Percentiles rank a stretch among this genome's conserved stretches.
phyloP scores from a whole-genome alignment of 2,797 vertebrate species.

The Merluccius polli region DNA sequence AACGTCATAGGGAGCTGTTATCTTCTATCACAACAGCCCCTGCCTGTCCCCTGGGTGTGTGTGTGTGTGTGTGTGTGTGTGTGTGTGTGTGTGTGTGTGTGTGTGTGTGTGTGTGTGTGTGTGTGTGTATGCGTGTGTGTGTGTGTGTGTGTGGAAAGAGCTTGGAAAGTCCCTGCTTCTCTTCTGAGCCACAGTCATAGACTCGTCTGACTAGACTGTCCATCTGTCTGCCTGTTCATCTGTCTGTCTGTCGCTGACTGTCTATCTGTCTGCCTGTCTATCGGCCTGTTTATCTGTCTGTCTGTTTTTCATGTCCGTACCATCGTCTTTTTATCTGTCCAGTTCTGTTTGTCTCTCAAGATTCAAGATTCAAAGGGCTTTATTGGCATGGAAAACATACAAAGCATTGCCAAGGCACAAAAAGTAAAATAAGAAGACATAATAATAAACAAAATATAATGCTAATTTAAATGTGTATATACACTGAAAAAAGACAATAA shows the following conservation, averaged over 20 bases:
- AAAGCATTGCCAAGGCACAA: too few relatives aligned
- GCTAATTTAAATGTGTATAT: too few relatives aligned
- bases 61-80: slow-evolving; percentile 10
- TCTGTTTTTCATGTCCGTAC: background rate
- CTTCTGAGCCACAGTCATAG: slow-evolving; percentile 7
- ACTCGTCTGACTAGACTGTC: slow-evolving; percentile 8
- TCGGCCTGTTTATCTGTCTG: background rate
- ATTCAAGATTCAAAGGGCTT: too few relatives aligned
- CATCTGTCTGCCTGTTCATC: slow-evolving; percentile 9
- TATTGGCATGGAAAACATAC: too few relatives aligned
- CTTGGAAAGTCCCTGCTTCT: slow-evolving; percentile 59
- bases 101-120: slow-evolving; percentile 26
- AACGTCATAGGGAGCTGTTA: slow-evolving; percentile 58
- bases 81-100: slow-evolving; percentile 22
- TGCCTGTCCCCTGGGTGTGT: slow-evolving; percentile 32
- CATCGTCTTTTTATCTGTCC: background rate
- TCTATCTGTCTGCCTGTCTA: slow-evolving; percentile 5
- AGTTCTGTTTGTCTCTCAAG: too few relatives aligned
- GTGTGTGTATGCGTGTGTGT: slow-evolving; percentile 16
- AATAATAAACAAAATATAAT: too few relatives aligned
- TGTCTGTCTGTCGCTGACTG: slow-evolving; percentile 26
- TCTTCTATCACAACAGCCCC: slow-evolving; percentile 50
- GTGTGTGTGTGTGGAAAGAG: slow-evolving; percentile 11
- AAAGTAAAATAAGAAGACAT: too few relatives aligned
- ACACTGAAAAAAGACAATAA: background rate